Base-by-base conservation (phyloP, 1,140 invertebrate genomes). In the Meloidogyne floridensis region DNA sequence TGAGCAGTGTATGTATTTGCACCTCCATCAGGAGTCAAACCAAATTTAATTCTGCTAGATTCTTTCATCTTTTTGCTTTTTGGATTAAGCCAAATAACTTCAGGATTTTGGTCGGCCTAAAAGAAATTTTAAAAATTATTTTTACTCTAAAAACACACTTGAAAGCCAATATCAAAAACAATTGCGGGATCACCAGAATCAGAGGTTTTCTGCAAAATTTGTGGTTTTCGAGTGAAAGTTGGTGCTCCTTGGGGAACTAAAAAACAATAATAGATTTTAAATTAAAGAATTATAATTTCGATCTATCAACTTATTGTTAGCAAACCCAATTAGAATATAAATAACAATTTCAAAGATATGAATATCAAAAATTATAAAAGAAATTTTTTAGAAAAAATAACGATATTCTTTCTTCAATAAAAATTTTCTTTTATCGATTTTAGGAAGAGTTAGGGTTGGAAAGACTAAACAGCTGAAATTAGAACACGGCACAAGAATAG, bases 31-130 rank as follows among this genome's bases (percentile, higher is more conserved):
- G 85, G 80, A 54, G 81, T 80, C 56, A 84, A 80, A 53, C 56
- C 77, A 83, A 89, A 89, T 86, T 89, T 89, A 86, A 89, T 89
- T 76, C 88, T 80, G 65, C 85, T 89, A 47, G 87, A 87, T 80
- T 89, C 88, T 88, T 89, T 89, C 88, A 89, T 89, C 81, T 89
- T 89, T 80, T 89, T 89, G 42, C 88, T 87, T 76, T 89, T 89
- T 47, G 88, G 88, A 83, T 90, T 90, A 79, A 89, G 84, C 88
- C 88, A 89, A 76, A 86, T 87, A 76, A 89, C 89, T 77, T 89
- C 88, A 20, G 88, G 88, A 76, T 89, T 90, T 32, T 81, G 54
- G 74, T 90, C 89, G 32, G 88, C 88, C 80, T 80, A 10, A 69
- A 32, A 11, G 18, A 77, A 69, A 69, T 43, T n/a, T 70, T 20